Conservation (phyloP, 2,113 vertebrate species). For the Percopsis transmontana region DNA sequence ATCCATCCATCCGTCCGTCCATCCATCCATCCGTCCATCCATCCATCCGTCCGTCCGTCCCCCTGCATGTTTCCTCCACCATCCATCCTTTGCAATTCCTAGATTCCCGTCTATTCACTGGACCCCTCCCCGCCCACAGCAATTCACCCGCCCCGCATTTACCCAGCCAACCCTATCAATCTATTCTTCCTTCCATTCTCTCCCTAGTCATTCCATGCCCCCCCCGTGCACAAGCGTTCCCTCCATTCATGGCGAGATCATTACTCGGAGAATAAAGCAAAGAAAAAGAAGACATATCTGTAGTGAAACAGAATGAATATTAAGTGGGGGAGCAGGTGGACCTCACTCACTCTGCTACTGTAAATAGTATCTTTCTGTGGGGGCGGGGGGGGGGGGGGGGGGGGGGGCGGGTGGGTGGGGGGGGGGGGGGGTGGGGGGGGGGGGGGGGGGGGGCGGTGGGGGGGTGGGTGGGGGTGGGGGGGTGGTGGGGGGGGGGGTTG, state of each 20-base stretch:
- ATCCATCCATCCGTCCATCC: conserved; percentile 17
- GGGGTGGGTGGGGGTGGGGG: no score
- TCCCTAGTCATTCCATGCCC: not conserved
- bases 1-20: not conserved
- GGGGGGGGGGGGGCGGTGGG: no score
- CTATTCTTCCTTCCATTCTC: conserved; percentile 21
- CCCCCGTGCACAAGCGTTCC: conserved; percentile 34
- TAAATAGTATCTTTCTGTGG: no score
- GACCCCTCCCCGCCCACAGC: not conserved
- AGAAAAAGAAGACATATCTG: conserved; percentile 49
- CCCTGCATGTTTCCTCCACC: not conserved
- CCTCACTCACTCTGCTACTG: conserved; percentile 1
- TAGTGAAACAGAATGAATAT: conserved; percentile 64
- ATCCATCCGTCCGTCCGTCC: conserved; percentile 4
- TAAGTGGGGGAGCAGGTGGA: conserved; percentile 24
- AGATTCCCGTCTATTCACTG: not conserved
- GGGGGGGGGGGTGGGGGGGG: no score
- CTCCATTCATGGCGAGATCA: conserved; percentile 39
- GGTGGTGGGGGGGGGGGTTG: no score
- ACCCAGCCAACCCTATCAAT: conserved; percentile 48
- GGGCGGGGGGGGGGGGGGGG: no score
- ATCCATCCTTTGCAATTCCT: not conserved
- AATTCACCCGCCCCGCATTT: not conserved
- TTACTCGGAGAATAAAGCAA: conserved; percentile 5
- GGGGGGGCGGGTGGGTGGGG: no score